Percentiles rank a stretch among this genome's conserved stretches.
These are phyloP conservation scores for Panorpa germanica DNA, from an alignment of 2,888 invertebrate species.

Conservation along the genomic window DNA sequence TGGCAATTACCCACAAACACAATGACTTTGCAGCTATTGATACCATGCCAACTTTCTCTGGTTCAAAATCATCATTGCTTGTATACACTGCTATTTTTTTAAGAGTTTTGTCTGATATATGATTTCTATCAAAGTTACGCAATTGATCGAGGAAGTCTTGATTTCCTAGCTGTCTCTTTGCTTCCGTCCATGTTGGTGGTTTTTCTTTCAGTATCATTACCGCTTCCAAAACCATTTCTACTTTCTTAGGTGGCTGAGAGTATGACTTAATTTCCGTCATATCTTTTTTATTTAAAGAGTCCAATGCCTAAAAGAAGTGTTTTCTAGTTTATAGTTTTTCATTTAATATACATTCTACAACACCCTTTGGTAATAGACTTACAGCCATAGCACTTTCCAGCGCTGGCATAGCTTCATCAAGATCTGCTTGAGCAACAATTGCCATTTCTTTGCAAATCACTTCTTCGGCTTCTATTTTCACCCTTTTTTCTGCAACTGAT, in stretches of 20 bases:
- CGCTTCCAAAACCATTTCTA: conserved; percentile 80
- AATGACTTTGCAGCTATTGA: conserved; percentile 74
- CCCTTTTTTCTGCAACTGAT: conserved; percentile 48
- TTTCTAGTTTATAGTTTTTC: neutral
- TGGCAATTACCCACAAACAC: conserved; percentile 80
- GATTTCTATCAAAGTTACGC: conserved; percentile 74
- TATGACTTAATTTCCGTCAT: conserved; percentile 83
- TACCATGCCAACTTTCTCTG: conserved; percentile 70
- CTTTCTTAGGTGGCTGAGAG: conserved; percentile 67
- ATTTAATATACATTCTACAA: neutral
- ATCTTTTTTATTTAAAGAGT: conserved; percentile 68
- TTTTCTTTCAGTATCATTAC: conserved; percentile 61
- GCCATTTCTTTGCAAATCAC: conserved; percentile 64
- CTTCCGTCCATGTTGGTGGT: conserved; percentile 65
- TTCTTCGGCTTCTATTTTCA: conserved; percentile 63
- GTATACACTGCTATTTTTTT: conserved; percentile 67
- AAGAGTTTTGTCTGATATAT: conserved; percentile 63
- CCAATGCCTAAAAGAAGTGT: conserved; percentile 34
- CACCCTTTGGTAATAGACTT: conserved; percentile 1
- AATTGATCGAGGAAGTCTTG: conserved; percentile 59
- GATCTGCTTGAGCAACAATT: conserved; percentile 61
- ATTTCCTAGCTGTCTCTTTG: conserved; percentile 71
- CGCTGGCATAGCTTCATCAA: conserved; percentile 74
- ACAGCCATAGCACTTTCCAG: conserved; percentile 54
- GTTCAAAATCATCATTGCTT: conserved; percentile 65